Conservation (phyloP, 2,113 vertebrate species). For the Gavialis gangeticus region DNA sequence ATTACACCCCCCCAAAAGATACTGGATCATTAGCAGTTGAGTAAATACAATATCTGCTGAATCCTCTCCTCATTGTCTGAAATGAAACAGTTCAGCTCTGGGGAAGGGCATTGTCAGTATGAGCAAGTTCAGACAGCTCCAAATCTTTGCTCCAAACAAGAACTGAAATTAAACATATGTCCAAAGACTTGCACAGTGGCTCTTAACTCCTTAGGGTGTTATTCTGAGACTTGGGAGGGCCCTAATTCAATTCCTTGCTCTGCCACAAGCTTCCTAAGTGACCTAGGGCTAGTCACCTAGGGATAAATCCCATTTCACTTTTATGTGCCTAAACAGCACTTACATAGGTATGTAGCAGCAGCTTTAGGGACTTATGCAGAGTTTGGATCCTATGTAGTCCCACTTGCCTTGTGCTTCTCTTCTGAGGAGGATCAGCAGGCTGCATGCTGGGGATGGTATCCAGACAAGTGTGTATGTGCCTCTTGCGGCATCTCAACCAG, state of each 20-base stretch:
- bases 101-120: conserved; percentile 7
- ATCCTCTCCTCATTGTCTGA: conserved; percentile 32
- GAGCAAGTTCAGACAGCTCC: conserved; percentile 28
- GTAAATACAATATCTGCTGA: conserved; percentile 37
- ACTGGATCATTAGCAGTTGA: neutral
- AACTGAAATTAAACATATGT: neutral
- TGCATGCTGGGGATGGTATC: too few relatives aligned
- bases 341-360: too few relatives aligned
- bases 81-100: conserved; percentile 38
- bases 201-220: fast-evolving
- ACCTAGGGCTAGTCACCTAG: neutral
- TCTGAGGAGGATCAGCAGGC: too few relatives aligned
- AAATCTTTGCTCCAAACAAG: neutral
- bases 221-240: neutral
- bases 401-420: too few relatives aligned
- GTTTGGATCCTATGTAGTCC: too few relatives aligned
- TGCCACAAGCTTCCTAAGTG: neutral
- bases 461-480: too few relatives aligned
- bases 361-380: too few relatives aligned
- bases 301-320: too few relatives aligned
- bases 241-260: neutral
- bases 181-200: neutral
- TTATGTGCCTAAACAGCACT: neutral
- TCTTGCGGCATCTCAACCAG: too few relatives aligned
- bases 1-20: conserved; percentile 25